Evolutionary conservation across 2,888 invertebrate species (phyloP), one percentile per base, ranked within the genome.

Genomic region (Torymus auratus): DNA sequence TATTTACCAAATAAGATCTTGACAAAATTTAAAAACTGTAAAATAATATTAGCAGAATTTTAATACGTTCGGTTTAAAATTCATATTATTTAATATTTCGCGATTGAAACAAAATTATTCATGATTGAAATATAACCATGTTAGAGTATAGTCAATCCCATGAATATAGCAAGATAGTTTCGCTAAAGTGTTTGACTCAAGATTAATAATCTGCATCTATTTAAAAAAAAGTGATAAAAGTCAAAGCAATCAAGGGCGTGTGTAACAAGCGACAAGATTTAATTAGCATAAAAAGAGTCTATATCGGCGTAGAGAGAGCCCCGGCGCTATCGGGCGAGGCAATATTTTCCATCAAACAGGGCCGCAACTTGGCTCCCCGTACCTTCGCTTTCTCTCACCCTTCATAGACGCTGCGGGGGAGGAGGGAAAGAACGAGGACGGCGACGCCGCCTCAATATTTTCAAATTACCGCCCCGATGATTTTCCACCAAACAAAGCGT

Each of bases 401-500:
- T n/a, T 41, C 53, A 53, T 53, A 41, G 69, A 15, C 50, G 56
- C 20, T 14, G 14, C 52, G 28, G 56, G 53, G 60, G 17, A 71
- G 52, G 72, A 41, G 68, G 50, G 17, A 41, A 58, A 14, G 56
- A 74, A 64, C 58, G 77, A 61, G 62, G 74, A 20, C 4, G 41
- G 2, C 17, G 60, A 81, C 80, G 83, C 81, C 41, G 84, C 85
- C 86, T 86, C 87, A 87, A 89, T 90, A 89, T 90, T 89, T 90
- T 88, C 87, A 88, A 89, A 90, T 90, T 89, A 89, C 86, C 87
- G 86, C 82, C 86, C 85, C 86, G 85, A 89, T 89, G 88, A 89
- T 88, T 89, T 88, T 86, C 85, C 73, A 75, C 83, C 86, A 88
- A 89, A 90, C 89, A 90, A 90, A 89, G 88, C 87, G 85, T 86